A percentile compares a stretch with the other conserved stretches of the same genome.
Evolutionary conservation across 2,888 invertebrate species (phyloP).

Genomic region (Junonia oenone): DNA sequence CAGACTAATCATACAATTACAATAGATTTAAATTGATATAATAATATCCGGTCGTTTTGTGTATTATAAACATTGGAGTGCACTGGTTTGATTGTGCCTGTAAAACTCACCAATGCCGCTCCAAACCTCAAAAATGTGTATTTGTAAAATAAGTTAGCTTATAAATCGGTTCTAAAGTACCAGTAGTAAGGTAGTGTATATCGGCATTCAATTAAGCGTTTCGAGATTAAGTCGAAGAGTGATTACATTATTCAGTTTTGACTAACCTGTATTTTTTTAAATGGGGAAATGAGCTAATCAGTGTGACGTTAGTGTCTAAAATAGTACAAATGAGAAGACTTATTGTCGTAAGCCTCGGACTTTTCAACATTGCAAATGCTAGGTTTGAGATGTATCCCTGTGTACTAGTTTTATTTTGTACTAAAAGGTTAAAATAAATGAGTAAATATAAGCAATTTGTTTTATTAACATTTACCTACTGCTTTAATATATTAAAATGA

Average conservation of each 20-base stretch:
- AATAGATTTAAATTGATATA: neutral
- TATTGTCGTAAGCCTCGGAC: slow-evolving; percentile 80
- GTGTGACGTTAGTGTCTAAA: slow-evolving; percentile 79
- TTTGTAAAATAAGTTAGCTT: slow-evolving; percentile 55
- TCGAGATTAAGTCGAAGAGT: slow-evolving; percentile 64
- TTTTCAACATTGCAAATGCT: slow-evolving; percentile 80
- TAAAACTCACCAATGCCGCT: slow-evolving; percentile 76
- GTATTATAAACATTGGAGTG: slow-evolving; percentile 71
- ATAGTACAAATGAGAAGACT: slow-evolving; percentile 82
- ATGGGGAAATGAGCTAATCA: slow-evolving; percentile 73
- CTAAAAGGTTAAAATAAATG: slow-evolving; percentile 80
- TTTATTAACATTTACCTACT: slow-evolving; percentile 15
- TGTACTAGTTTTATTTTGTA: slow-evolving; percentile 82
- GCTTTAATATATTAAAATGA: neutral
- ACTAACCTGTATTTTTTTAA: slow-evolving; percentile 63
- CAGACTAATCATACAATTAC: neutral
- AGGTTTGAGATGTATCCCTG: slow-evolving; percentile 81
- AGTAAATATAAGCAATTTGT: slow-evolving; percentile 54
- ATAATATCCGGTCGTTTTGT: slow-evolving; percentile 39
- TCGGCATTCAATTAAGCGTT: slow-evolving; percentile 54
- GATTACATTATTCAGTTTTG: slow-evolving; percentile 78
- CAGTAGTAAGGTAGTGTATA: slow-evolving; percentile 58
- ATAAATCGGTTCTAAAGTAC: slow-evolving; percentile 59
- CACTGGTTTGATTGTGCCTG: slow-evolving; percentile 77
- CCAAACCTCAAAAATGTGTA: slow-evolving; percentile 78